A percentile compares a stretch with the other conserved stretches of the same genome.
phyloP scores from a whole-genome alignment of 1,140 invertebrate species.

The Conus ventricosus region DNA sequence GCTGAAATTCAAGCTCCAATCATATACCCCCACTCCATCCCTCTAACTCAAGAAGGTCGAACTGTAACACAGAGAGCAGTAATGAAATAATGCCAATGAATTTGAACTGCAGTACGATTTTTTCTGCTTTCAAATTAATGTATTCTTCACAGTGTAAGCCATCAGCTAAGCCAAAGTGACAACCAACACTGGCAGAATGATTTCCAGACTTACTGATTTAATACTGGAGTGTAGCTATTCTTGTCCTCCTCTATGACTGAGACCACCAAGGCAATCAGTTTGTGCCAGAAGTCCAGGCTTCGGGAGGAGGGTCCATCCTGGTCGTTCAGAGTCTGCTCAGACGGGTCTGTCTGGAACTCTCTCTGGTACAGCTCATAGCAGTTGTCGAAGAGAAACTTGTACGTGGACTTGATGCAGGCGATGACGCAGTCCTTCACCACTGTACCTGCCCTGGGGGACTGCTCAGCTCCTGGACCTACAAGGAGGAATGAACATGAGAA shows the following conservation, averaged over 20 bases:
- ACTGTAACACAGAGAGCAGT: too few relatives aligned
- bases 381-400: conserved; percentile 98
- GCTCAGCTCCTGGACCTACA: conserved; percentile 98
- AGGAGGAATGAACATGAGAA: too few relatives aligned
- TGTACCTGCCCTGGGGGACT: conserved; percentile 97
- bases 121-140: too few relatives aligned
- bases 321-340: conserved; percentile 58
- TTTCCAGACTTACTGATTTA: conserved; percentile 87
- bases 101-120: too few relatives aligned
- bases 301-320: conserved; percentile 66
- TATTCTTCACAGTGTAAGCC: too few relatives aligned
- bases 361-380: conserved; percentile 95
- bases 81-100: too few relatives aligned
- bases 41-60: too few relatives aligned
- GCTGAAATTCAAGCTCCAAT: too few relatives aligned
- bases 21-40: too few relatives aligned
- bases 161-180: too few relatives aligned
- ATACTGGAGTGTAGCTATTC: conserved; percentile 97
- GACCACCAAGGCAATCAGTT: conserved; percentile 96
- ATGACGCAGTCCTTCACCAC: conserved; percentile 99
- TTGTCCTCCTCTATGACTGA: conserved; percentile 99
- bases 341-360: conserved; percentile 86
- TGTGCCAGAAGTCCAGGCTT: conserved; percentile 98
- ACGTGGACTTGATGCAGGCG: conserved; percentile 97
- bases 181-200: neutral